Evolutionary conservation across 1,140 invertebrate genomes (phyloP).

Genomic region (Archivesica marissinica): DNA sequence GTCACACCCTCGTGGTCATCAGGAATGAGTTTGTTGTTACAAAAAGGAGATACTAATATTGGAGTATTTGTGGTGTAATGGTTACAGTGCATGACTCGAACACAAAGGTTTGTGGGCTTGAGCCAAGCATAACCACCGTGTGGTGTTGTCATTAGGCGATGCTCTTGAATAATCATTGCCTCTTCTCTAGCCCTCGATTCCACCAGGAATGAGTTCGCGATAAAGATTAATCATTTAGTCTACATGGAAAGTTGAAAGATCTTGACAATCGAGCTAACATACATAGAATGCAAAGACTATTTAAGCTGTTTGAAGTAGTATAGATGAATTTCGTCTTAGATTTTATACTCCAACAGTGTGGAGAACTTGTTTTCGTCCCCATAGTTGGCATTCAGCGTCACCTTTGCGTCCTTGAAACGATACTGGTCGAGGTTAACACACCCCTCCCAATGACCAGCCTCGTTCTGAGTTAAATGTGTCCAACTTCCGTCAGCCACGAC

Average conservation of each 20-base stretch:
- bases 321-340: too few relatives aligned
- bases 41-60: too few relatives aligned
- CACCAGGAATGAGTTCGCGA: too few relatives aligned
- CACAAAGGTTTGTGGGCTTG: too few relatives aligned
- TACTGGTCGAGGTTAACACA: constrained; percentile 64
- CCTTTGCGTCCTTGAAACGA: constrained; percentile 67
- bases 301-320: neutral
- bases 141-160: too few relatives aligned
- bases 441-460: constrained; percentile 75
- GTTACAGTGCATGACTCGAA: too few relatives aligned
- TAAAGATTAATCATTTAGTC: neutral
- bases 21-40: too few relatives aligned
- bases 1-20: too few relatives aligned
- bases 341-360: constrained; percentile 49
- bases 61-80: too few relatives aligned
- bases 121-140: too few relatives aligned
- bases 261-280: neutral
- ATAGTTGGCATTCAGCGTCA: constrained; percentile 80
- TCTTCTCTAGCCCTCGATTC: too few relatives aligned
- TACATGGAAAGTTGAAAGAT: neutral
- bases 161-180: too few relatives aligned
- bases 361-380: constrained; percentile 69
- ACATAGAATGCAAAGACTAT: neutral
- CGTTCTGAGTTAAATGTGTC: constrained; percentile 75
- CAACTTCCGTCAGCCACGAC: constrained; percentile 79